These are phyloP conservation scores for Saccostrea echinata DNA, from an alignment of 1,140 invertebrate species.

Conservation along the genomic window DNA sequence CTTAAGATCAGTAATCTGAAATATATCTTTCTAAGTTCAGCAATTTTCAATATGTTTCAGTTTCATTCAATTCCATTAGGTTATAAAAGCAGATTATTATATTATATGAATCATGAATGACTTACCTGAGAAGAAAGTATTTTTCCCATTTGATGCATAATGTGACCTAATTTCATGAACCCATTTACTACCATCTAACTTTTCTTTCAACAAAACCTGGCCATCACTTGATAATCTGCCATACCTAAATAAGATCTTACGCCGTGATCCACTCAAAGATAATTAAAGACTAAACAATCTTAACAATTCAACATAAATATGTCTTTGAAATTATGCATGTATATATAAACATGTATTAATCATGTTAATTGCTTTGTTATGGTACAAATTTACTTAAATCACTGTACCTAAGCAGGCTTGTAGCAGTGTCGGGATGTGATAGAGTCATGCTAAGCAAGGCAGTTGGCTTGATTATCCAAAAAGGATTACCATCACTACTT, in stretches of 20 bases:
- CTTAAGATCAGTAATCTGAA: too few species aligned
- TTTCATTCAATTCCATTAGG: too few species aligned
- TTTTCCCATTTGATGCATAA: neutral
- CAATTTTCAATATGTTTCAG: too few species aligned
- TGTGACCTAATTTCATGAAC: neutral
- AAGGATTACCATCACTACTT: neutral
- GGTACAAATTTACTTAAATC: neutral
- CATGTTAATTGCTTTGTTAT: too few species aligned
- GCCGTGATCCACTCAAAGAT: too few species aligned
- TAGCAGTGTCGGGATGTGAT: slow-evolving; percentile 1
- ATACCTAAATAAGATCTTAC: neutral
- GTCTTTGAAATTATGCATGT: too few species aligned
- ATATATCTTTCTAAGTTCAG: too few species aligned
- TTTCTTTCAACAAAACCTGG: neutral
- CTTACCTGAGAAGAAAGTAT: neutral
- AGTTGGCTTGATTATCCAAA: slow-evolving; percentile 10
- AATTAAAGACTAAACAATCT: too few species aligned
- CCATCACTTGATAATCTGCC: slow-evolving; percentile 8
- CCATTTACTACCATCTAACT: neutral
- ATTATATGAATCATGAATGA: neutral
- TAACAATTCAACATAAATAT: too few species aligned
- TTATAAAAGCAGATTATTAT: too few species aligned
- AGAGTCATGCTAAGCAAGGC: neutral
- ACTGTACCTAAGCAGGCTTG: neutral
- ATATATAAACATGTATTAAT: too few species aligned